phyloP scores from a whole-genome alignment of 2,888 invertebrate genomes.

The Pherbina coryleti region DNA sequence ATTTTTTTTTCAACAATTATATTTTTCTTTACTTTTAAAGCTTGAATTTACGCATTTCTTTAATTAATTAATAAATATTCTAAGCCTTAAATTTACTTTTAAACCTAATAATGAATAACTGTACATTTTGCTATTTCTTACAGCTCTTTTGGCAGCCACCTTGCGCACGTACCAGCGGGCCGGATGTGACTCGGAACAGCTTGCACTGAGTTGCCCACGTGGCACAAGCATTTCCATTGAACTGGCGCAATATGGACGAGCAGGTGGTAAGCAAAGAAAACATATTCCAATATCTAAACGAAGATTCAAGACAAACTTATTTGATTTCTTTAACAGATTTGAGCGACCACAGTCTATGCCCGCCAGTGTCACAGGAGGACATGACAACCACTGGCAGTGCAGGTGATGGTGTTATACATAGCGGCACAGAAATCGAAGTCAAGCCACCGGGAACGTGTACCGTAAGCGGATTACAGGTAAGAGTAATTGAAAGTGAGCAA shows the following conservation, averaged over 20 bases:
- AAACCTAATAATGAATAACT: no score
- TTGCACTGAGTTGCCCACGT: conserved; percentile 88
- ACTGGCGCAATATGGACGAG: conserved; percentile 88
- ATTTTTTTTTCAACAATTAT: no score
- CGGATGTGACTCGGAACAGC: conserved; percentile 91
- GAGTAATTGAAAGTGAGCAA: conserved; percentile 42
- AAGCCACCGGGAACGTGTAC: conserved; percentile 71
- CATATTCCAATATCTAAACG: not conserved
- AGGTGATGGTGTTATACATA: conserved; percentile 64
- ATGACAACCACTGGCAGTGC: conserved; percentile 59
- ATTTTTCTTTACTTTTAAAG: no score
- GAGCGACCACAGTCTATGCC: conserved; percentile 67
- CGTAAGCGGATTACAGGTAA: conserved; percentile 79
- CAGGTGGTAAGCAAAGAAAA: conserved; percentile 62
- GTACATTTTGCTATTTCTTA: conserved; percentile 43
- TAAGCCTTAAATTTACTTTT: no score
- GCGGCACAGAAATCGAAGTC: conserved; percentile 73
- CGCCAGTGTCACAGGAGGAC: conserved; percentile 65
- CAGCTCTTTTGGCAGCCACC: conserved; percentile 92
- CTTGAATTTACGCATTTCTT: no score
- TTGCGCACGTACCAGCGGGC: conserved; percentile 91
- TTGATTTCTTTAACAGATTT: conserved; percentile 59
- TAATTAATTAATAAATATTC: no score
- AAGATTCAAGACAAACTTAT: not conserved
- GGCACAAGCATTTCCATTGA: conserved; percentile 93